Percentiles rank a stretch among this genome's conserved stretches.
Evolutionary conservation across 1,140 invertebrate genomes (phyloP).

Genomic region (Orius laevigatus): DNA sequence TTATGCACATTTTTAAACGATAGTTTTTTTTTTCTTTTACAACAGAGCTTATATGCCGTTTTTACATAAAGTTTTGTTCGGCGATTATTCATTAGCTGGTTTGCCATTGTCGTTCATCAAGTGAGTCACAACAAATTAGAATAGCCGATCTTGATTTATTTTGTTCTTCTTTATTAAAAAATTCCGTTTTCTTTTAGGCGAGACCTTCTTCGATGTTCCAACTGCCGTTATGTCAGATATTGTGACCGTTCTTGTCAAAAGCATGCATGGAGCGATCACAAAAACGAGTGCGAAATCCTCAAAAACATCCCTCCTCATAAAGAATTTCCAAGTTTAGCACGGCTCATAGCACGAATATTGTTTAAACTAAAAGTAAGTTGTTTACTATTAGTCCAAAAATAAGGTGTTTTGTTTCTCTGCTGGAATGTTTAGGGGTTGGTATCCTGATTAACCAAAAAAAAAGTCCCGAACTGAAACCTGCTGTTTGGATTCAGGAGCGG

Average conservation of each 20-base stretch:
- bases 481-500: no score
- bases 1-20: no score
- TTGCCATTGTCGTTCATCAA: no score
- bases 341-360: conserved; percentile 54
- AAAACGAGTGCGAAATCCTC: conserved; percentile 55
- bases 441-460: no score
- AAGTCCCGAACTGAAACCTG: no score
- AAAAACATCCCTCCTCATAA: conserved; percentile 42
- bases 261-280: conserved; percentile 57
- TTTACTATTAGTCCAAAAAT: neutral
- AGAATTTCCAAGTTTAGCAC: conserved; percentile 51
- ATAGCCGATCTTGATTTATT: no score
- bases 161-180: neutral
- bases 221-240: conserved; percentile 64
- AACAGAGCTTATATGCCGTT: no score
- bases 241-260: conserved; percentile 58
- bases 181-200: conserved; percentile 31
- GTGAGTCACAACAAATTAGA: no score
- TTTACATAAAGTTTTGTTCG: no score
- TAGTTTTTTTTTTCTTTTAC: no score
- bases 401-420: neutral
- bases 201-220: conserved; percentile 54
- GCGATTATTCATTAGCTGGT: no score
- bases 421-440: neutral
- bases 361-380: conserved; percentile 36